phyloP scores from a whole-genome alignment of 2,113 vertebrate species.

The Zapornia atra region DNA sequence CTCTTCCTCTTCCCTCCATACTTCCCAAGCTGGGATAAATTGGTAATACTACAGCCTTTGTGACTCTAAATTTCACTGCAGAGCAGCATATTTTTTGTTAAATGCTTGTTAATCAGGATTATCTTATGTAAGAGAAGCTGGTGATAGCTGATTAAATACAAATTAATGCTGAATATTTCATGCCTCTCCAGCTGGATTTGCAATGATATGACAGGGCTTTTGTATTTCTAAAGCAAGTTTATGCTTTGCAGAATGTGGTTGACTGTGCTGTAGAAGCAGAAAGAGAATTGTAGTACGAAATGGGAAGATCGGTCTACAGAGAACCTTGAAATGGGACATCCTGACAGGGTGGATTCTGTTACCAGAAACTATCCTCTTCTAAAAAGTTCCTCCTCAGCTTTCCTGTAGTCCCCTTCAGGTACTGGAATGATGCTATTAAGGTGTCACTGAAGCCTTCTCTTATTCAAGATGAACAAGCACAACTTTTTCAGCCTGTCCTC shows the following conservation, averaged over 20 bases:
- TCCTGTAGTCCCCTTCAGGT: too few species aligned
- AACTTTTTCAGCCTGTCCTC: too few species aligned
- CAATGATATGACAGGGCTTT: neutral
- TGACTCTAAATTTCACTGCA: neutral
- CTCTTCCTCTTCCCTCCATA: neutral
- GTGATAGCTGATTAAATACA: constrained; percentile 17
- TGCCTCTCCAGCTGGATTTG: constrained; percentile 17
- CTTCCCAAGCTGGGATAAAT: neutral
- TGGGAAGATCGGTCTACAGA: neutral
- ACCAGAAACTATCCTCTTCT: too few species aligned
- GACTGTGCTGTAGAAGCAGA: neutral
- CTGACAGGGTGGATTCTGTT: neutral
- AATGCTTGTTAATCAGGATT: neutral
- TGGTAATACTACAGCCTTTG: neutral
- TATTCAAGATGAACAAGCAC: too few species aligned
- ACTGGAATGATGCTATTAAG: too few species aligned
- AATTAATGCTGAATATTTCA: neutral
- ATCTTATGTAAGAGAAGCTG: neutral
- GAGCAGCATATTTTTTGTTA: neutral
- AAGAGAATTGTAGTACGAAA: neutral
- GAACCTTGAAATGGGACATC: neutral
- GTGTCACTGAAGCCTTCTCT: too few species aligned
- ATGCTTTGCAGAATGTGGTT: neutral
- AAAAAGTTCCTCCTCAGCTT: too few species aligned
- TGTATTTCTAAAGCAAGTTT: neutral